A percentile compares a stretch with the other conserved stretches of the same genome.
Conservation (phyloP, 2,888 invertebrate species). For the Punctoribates punctum region DNA sequence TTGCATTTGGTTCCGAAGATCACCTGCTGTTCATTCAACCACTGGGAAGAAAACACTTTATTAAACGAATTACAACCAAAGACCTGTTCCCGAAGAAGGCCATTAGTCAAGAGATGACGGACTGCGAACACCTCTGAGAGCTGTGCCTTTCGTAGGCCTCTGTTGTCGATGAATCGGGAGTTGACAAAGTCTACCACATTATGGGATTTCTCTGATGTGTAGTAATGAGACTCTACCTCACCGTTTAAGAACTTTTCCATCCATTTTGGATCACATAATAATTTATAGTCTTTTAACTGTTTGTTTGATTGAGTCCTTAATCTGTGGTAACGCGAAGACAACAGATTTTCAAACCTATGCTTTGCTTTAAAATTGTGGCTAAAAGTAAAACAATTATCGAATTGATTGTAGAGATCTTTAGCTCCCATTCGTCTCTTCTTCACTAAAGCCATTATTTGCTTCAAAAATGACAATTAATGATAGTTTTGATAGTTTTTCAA, state of each 20-base stretch:
- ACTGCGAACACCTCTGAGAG: constrained; percentile 67
- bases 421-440: constrained; percentile 5
- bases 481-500: not conserved
- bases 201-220: constrained; percentile 8
- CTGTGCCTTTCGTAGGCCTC: constrained; percentile 18
- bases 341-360: too few species aligned
- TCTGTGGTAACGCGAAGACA: too few species aligned
- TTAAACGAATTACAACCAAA: constrained; percentile 49
- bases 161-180: constrained; percentile 34
- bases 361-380: too few species aligned
- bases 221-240: not conserved
- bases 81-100: constrained; percentile 45
- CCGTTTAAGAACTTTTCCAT: not conserved
- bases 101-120: constrained; percentile 60
- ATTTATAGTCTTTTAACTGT: not conserved
- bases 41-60: constrained; percentile 82
- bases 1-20: constrained; percentile 97
- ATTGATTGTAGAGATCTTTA: not conserved
- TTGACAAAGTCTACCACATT: constrained; percentile 40
- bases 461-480: not conserved
- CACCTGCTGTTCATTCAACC: constrained; percentile 90
- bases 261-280: constrained; percentile 17
- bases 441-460: not conserved
- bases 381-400: not conserved
- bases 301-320: too few species aligned